Conservation (phyloP, 2,888 invertebrate species). For the Stenotaenia linearis region DNA sequence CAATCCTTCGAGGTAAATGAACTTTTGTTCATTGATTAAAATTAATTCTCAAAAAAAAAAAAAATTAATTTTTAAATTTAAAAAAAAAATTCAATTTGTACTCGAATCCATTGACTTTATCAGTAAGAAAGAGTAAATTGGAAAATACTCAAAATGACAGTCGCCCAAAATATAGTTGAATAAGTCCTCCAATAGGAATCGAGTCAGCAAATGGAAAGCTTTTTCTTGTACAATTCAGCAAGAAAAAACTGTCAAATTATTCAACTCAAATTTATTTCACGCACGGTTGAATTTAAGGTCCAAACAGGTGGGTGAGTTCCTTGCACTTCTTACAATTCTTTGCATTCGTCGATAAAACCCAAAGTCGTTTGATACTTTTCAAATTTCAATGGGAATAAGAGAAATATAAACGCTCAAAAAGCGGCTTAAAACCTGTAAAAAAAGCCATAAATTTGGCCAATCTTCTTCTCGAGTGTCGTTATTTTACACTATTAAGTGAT, state of each 20-base stretch:
- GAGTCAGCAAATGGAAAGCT: slow-evolving; percentile 1
- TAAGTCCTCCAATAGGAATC: neutral
- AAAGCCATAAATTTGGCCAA: neutral
- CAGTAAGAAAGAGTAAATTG: neutral
- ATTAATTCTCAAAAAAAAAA: neutral
- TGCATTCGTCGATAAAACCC: neutral
- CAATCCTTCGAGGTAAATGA: no score
- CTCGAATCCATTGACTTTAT: no score
- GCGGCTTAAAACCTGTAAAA: neutral
- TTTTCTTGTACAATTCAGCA: slow-evolving; percentile 3
- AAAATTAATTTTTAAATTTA: neutral
- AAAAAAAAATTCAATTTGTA: neutral
- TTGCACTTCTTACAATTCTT: neutral
- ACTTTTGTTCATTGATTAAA: no score
- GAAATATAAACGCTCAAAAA: neutral
- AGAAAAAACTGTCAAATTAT: slow-evolving; percentile 2
- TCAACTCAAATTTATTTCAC: neutral
- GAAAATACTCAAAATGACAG: slow-evolving; percentile 2
- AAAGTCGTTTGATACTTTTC: neutral
- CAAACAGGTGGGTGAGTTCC: neutral
- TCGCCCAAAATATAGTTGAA: neutral
- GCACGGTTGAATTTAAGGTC: neutral
- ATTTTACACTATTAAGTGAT: neutral
- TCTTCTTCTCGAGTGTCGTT: neutral
- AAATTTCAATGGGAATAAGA: neutral